Conservation (phyloP, 2,113 vertebrate genomes). For the Callopanchax toddi region DNA sequence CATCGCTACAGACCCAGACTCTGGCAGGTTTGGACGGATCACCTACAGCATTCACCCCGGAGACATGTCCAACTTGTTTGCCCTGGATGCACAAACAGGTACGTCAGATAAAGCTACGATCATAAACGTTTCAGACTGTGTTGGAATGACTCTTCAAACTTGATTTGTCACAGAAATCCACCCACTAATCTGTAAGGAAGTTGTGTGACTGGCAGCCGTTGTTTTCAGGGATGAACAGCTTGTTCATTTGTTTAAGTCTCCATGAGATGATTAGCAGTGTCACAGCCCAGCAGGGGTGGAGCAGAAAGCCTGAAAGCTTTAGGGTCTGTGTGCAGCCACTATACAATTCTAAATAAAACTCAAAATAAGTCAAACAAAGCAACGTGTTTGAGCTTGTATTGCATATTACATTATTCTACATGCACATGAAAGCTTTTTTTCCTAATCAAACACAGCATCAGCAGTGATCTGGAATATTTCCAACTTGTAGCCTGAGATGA, state of each 20-base stretch:
- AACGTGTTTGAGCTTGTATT: background rate
- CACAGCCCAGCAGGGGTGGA: conserved; percentile 52
- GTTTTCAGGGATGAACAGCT: conserved; percentile 44
- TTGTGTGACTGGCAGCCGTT: conserved; percentile 15
- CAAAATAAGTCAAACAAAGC: background rate
- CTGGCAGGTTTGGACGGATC: conserved; percentile 82
- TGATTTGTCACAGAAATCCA: conserved; percentile 16
- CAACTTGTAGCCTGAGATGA: too few relatives aligned
- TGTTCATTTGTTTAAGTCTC: conserved; percentile 55
- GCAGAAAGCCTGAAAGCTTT: conserved; percentile 39
- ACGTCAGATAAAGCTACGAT: background rate
- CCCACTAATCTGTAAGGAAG: conserved; percentile 20
- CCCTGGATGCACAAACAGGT: conserved; percentile 88
- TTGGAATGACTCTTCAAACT: background rate
- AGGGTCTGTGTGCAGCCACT: conserved; percentile 1
- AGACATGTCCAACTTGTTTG: conserved; percentile 84
- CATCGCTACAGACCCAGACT: conserved; percentile 88
- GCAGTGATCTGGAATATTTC: background rate
- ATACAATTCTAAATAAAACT: background rate
- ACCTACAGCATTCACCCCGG: conserved; percentile 83
- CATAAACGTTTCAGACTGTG: too few relatives aligned
- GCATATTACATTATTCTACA: too few relatives aligned
- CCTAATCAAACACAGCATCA: background rate
- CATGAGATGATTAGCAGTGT: conserved; percentile 59
- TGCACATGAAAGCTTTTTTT: too few relatives aligned